Base-by-base conservation (phyloP, 1,140 invertebrate species). In the Nilaparvata lugens region DNA sequence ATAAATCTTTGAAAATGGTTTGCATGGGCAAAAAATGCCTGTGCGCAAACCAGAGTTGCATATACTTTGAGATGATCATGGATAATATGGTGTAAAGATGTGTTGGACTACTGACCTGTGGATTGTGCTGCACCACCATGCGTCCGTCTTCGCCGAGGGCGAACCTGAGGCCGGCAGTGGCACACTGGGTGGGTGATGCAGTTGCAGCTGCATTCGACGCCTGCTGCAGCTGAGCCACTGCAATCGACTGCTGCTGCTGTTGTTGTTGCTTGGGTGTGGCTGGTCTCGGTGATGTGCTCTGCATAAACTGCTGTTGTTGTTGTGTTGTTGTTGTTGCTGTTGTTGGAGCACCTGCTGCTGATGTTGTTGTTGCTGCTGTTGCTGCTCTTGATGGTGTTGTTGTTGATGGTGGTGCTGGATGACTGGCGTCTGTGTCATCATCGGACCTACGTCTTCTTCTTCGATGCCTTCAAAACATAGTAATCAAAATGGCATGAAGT, bases 101-200 rank as follows among this genome's bases (percentile, higher is more conserved):
- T n/a, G n/a, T n/a, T n/a, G n/a, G n/a, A n/a, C n/a, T n/a, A 52
- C 23, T 61, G 45, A 65, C 64, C 52, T 64, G 64, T 24, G 64
- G 64, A 35, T 52, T 74, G 56, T 77, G 77, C 62, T 79, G 77
- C 7, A 79, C 67, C 18, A 79, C 71, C 54, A 79, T 71, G 45
- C 74, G 72, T 4, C 78, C 78, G 64, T 79, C 77, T 66, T 79
- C 78, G 13, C 75, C 75, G 21, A 79, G 69, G 4, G 78, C 74
- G 16, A 79, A 66, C 61, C 76, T 66, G 21, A 79, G 61, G 23
- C 76, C 76, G 16, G 75, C 74, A 21, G 65, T 62, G 23, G 60
- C 31, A 11, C 64, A 62, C 58, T 65, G 58, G 19, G 60, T 43
- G 28, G 11, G 54, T 35, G 4, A 48, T 43, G 18, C 61, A 13